These are phyloP conservation scores for Geophilus truncorum DNA, from an alignment of 2,888 invertebrate genomes.

Conservation along the genomic window DNA sequence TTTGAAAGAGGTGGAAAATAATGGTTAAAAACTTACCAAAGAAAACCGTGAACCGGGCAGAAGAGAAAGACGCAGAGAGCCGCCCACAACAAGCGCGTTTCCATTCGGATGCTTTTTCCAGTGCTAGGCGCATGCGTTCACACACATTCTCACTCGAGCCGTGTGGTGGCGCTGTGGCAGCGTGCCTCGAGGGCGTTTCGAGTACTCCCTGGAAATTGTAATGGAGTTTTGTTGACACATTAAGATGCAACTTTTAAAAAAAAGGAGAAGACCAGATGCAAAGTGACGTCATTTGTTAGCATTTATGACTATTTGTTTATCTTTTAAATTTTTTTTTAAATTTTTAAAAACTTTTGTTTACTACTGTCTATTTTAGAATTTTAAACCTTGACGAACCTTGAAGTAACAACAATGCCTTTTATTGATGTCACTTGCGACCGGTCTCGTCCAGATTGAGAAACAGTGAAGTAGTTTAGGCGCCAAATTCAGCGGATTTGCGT, in stretches of 20 bases:
- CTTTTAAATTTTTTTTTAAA: too few species aligned
- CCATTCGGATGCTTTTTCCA: slow-evolving; percentile 32
- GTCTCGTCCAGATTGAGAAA: too few species aligned
- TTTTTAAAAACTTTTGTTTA: too few species aligned
- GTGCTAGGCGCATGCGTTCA: background rate
- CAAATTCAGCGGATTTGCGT: background rate
- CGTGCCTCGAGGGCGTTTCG: background rate
- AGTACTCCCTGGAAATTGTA: slow-evolving; percentile 3
- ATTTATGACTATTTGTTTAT: background rate
- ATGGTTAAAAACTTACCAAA: slow-evolving; percentile 70
- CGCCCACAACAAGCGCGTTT: slow-evolving; percentile 69
- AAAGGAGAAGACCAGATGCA: background rate
- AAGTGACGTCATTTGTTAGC: background rate
- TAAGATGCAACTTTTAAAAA: slow-evolving; percentile 2
- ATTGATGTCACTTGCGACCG: too few species aligned
- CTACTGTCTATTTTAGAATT: too few species aligned
- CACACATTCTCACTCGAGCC: background rate
- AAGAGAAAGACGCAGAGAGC: slow-evolving; percentile 77
- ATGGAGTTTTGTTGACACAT: slow-evolving; percentile 5
- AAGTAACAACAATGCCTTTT: too few species aligned
- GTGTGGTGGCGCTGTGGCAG: slow-evolving; percentile 40
- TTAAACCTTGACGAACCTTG: too few species aligned
- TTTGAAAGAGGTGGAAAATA: too few species aligned
- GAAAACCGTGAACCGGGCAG: slow-evolving; percentile 80
- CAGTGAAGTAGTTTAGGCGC: too few species aligned